These are phyloP conservation scores for Lycocorax pyrrhopterus DNA, from an alignment of 2,113 vertebrate species.

Conservation along the genomic window DNA sequence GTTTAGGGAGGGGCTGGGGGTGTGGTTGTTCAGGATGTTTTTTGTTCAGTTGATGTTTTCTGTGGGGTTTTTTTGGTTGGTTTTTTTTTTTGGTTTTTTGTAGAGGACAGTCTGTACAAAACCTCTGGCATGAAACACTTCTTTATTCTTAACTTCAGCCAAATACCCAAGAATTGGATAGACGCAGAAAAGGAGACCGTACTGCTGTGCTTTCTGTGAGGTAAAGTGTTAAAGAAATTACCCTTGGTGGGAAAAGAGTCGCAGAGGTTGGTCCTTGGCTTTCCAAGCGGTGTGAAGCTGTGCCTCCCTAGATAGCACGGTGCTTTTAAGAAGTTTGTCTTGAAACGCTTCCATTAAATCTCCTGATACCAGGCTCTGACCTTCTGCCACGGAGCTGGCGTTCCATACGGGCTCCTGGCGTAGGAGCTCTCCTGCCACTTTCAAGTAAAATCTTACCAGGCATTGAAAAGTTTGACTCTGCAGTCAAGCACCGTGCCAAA, in stretches of 20 bases:
- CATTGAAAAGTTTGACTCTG: background rate
- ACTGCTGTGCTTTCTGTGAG: background rate
- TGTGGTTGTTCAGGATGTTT: background rate
- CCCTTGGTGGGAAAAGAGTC: background rate
- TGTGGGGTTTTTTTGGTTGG: background rate
- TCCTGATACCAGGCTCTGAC: constrained; percentile 5
- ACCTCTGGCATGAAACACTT: background rate
- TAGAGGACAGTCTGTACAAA: background rate
- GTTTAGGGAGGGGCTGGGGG: background rate
- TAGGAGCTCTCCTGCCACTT: background rate
- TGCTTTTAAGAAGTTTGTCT: constrained; percentile 4
- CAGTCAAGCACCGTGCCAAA: background rate
- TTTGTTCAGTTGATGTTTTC: background rate
- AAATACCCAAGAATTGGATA: background rate
- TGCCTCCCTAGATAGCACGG: background rate
- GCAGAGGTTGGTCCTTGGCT: background rate
- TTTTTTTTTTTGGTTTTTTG: rapidly evolving
- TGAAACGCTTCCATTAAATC: background rate
- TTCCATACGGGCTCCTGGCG: background rate
- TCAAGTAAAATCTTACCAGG: constrained; percentile 17
- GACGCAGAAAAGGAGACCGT: background rate
- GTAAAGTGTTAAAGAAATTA: background rate
- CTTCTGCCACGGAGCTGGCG: constrained; percentile 23
- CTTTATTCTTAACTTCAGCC: background rate
- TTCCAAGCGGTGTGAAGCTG: background rate